Base-by-base conservation (phyloP, 2,888 invertebrate species). In the Chydorus sphaericus region DNA sequence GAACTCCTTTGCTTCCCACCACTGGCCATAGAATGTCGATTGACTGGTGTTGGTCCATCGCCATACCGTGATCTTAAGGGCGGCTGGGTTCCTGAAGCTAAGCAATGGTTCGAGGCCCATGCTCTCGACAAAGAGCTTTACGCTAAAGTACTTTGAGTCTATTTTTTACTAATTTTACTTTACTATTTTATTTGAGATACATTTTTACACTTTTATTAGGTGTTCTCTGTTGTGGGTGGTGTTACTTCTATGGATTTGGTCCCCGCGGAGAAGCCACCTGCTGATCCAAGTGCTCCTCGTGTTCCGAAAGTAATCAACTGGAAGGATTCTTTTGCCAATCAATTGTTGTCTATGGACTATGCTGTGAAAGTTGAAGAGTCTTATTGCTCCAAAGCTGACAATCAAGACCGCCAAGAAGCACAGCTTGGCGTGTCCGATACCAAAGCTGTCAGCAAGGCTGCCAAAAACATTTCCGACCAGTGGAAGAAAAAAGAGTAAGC, bases 191-290 rank as follows among this genome's bases (percentile, higher is more conserved):
- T 10, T 10, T 44, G 26, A 26, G 5, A 44, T 44, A 4, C 3
- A 38, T n/a, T 44, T 44, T 23, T 44, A 4, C 23, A n/a, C n/a
- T 23, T 23, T 62, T 63, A 75, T 63, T 61, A 76, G 74, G 69
- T 83, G 14, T 88, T 83, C 68, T 92, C 91, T 0, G 80, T 90
- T n/a, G 83, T 86, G 0, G 77, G 83, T 58, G 79, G 81, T 38
- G 73, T 86, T 1, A 78, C 86, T 0, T 74, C 82, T 1, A 70
- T 91, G 1, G 78, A 82, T 54, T 67, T 91, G 39, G 23, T 56
- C 54, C 8, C 55, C 55, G n/a, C n/a, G n/a, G n/a, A n/a, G n/a
- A n/a, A n/a, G n/a, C n/a, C n/a, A n/a, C n/a, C n/a, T n/a, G n/a
- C n/a, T n/a, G n/a, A n/a, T n/a, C n/a, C n/a, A n/a, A n/a, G n/a